A percentile compares a stretch with the other conserved stretches of the same genome.
Evolutionary conservation across 1,140 invertebrate species (phyloP).

Genomic region (Drosophila littoralis): DNA sequence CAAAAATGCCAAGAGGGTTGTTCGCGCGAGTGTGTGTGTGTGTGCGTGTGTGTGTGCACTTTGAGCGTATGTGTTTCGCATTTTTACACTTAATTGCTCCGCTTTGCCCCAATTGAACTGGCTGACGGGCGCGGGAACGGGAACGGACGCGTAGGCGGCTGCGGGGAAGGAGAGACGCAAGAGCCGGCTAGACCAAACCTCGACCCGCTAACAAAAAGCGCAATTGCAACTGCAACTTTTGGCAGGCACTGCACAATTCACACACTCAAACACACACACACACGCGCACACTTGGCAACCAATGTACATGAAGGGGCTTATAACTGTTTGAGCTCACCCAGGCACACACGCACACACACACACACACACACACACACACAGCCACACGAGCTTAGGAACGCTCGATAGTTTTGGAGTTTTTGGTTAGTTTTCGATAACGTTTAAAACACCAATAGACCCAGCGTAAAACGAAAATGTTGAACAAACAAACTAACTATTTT

Average conservation of each 20-base stretch:
- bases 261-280: conserved; percentile 1
- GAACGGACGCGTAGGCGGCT: neutral
- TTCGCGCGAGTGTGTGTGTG: conserved; percentile 2
- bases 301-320: conserved; percentile 53
- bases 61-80: conserved; percentile 80
- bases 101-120: conserved; percentile 76
- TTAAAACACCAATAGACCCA: conserved; percentile 75
- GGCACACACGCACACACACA: conserved; percentile 22
- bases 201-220: conserved; percentile 59
- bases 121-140: neutral
- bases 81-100: conserved; percentile 81
- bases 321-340: conserved; percentile 54
- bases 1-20: conserved; percentile 10
- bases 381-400: conserved; percentile 13
- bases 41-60: conserved; percentile 53
- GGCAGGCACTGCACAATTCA: conserved; percentile 31
- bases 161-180: neutral
- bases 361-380: conserved; percentile 2
- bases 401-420: conserved; percentile 71
- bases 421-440: conserved; percentile 78
- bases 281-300: conserved; percentile 8
- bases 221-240: conserved; percentile 71
- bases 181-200: conserved; percentile 19
- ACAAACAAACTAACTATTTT: conserved; percentile 76
- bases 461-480: conserved; percentile 53